Evolutionary conservation across 2,888 invertebrate genomes (phyloP).

Genomic region (Diachrysia chrysitis): DNA sequence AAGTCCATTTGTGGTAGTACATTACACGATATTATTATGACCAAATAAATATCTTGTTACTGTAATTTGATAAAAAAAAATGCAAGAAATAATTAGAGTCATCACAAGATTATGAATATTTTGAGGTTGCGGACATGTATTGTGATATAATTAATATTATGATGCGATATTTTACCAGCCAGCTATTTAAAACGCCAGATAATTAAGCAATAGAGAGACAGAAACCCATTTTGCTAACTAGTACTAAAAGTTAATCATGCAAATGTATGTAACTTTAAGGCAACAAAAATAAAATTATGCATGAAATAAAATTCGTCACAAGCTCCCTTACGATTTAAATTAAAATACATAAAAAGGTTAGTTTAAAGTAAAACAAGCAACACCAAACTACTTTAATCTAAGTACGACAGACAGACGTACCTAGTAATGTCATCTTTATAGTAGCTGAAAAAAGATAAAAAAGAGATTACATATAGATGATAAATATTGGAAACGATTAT

Average conservation of each 20-base stretch:
- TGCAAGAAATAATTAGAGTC: too few relatives aligned
- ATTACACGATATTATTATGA: not conserved
- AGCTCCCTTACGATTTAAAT: not conserved
- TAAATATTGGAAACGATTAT: constrained; percentile 15
- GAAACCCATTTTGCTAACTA: constrained; percentile 10
- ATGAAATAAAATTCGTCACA: constrained; percentile 9
- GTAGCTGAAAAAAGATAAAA: constrained; percentile 80
- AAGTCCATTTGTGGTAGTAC: not conserved
- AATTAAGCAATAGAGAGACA: not conserved
- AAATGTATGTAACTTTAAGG: not conserved
- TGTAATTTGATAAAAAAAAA: too few relatives aligned
- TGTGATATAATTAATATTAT: too few relatives aligned
- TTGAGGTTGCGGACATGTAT: too few relatives aligned
- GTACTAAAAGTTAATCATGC: constrained; percentile 7
- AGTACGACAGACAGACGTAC: constrained; percentile 70
- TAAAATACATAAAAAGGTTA: not conserved
- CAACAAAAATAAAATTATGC: constrained; percentile 17
- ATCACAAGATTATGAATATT: too few relatives aligned
- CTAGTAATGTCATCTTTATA: constrained; percentile 84
- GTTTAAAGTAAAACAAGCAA: constrained; percentile 12
- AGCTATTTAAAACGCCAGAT: not conserved
- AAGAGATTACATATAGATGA: constrained; percentile 47
- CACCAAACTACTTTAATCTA: constrained; percentile 23
- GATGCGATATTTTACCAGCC: too few relatives aligned
- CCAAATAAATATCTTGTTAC: not conserved